phyloP scores from a whole-genome alignment of 2,797 vertebrate species.

The Sciaenops ocellatus region DNA sequence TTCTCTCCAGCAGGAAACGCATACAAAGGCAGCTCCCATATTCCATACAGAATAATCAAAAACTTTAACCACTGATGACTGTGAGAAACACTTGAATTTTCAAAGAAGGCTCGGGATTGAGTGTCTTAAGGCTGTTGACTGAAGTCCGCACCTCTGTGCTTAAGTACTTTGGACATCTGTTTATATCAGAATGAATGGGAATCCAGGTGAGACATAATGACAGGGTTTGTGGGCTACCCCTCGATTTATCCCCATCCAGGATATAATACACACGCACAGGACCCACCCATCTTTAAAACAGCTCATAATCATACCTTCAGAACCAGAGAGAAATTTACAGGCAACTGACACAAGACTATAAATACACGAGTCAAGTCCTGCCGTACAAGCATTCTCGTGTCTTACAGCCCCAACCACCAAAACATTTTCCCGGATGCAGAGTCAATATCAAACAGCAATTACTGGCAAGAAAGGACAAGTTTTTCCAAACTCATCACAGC shows the following conservation, averaged over 20 bases:
- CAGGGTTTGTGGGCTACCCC: constrained; percentile 53
- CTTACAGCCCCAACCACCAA: constrained; percentile 63
- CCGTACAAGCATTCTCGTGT: constrained; percentile 79
- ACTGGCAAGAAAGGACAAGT: constrained; percentile 82
- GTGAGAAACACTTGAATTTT: constrained; percentile 30
- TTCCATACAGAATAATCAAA: constrained; percentile 27
- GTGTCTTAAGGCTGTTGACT: constrained; percentile 27
- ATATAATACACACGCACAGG: constrained; percentile 41
- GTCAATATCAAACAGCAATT: constrained; percentile 82
- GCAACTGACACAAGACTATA: constrained; percentile 66
- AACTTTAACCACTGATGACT: not conserved
- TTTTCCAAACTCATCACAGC: constrained; percentile 42
- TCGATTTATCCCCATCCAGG: constrained; percentile 62
- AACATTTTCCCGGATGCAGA: constrained; percentile 73
- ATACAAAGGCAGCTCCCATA: constrained; percentile 24
- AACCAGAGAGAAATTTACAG: constrained; percentile 70
- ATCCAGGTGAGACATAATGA: constrained; percentile 81
- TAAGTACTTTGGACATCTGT: constrained; percentile 76
- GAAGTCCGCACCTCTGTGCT: constrained; percentile 44
- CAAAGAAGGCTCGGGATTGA: constrained; percentile 17
- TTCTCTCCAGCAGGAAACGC: constrained; percentile 36
- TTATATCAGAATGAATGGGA: constrained; percentile 65
- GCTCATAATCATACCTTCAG: constrained; percentile 77
- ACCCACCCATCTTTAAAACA: constrained; percentile 63
- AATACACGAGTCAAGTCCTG: constrained; percentile 72